Conservation (phyloP, 2,888 invertebrate species). For the Aleiodes leptofemur region DNA sequence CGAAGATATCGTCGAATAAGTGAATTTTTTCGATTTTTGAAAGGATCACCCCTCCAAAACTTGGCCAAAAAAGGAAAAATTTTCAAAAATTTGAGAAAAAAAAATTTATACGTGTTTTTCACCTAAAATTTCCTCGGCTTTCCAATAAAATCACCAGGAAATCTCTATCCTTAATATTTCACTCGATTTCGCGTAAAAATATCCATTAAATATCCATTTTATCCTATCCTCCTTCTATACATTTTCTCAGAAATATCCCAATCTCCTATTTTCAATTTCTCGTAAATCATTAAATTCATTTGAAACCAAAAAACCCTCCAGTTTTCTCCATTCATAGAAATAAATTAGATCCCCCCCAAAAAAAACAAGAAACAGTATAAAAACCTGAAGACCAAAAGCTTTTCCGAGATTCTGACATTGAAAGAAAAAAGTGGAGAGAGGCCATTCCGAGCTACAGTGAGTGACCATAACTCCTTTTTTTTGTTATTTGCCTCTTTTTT, state of each 20-base stretch:
- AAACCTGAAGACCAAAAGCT: not conserved
- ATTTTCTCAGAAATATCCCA: not conserved
- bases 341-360: not conserved
- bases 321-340: not conserved
- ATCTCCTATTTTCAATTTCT: not conserved
- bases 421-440: not conserved
- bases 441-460: constrained; percentile 20
- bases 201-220: too few relatives aligned
- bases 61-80: too few relatives aligned
- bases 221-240: not conserved
- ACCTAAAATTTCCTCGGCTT: too few relatives aligned
- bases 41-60: too few relatives aligned
- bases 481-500: constrained; percentile 6
- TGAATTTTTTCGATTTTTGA: too few relatives aligned
- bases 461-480: not conserved
- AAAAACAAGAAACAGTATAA: not conserved
- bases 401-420: constrained; percentile 20
- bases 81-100: too few relatives aligned
- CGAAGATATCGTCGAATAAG: too few relatives aligned
- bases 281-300: constrained; percentile 19
- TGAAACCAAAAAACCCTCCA: not conserved
- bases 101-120: too few relatives aligned
- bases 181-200: too few relatives aligned
- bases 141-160: too few relatives aligned
- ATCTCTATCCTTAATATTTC: too few relatives aligned